Evolutionary conservation across 2,113 vertebrate genomes (phyloP).

Genomic region (Myiozetetes cayanensis): DNA sequence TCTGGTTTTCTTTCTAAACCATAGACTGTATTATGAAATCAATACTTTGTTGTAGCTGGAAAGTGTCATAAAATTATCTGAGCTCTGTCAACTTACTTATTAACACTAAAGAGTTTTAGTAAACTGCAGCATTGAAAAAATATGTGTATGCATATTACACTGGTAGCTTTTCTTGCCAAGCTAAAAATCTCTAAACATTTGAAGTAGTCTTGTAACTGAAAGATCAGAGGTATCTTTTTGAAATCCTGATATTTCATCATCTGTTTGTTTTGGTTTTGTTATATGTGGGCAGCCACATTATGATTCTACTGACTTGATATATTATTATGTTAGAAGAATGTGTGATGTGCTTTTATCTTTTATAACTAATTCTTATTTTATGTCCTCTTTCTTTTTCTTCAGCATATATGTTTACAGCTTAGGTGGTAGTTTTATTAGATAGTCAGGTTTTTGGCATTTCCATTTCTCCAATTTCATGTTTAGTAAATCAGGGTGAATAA

Average conservation of each 20-base stretch:
- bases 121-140: constrained; percentile 61
- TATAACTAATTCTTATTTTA: constrained; percentile 63
- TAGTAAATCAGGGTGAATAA: background rate
- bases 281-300: constrained; percentile 50
- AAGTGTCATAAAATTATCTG: constrained; percentile 60
- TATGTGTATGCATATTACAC: constrained; percentile 52
- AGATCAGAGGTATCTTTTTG: constrained; percentile 68
- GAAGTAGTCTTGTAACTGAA: constrained; percentile 60
- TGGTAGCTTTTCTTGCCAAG: constrained; percentile 57
- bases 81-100: constrained; percentile 65
- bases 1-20: constrained; percentile 21
- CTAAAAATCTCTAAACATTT: constrained; percentile 65
- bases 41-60: constrained; percentile 48
- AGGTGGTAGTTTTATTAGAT: constrained; percentile 29
- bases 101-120: constrained; percentile 61
- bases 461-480: constrained; percentile 34
- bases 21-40: constrained; percentile 33
- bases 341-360: constrained; percentile 65
- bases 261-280: constrained; percentile 54
- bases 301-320: constrained; percentile 48
- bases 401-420: constrained; percentile 35
- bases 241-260: constrained; percentile 59
- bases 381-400: constrained; percentile 50
- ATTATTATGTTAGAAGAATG: constrained; percentile 41
- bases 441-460: constrained; percentile 28